phyloP scores from a whole-genome alignment of 2,113 vertebrate species.

The Xenopus tropicalis region UCB_Xtro_10.0 CM004444.2:23603001-23603500 shows the following conservation, averaged over 20 bases:
- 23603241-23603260: background rate
- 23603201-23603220: conserved; percentile 14
- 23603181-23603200: background rate
- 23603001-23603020: conserved; percentile 65
- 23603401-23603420: no score
- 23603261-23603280: conserved; percentile 59
- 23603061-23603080: conserved; percentile 57
- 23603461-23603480: background rate
- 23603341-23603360: background rate
- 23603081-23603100: conserved; percentile 51
- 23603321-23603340: background rate
- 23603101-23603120: conserved; percentile 38
- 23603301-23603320: background rate
- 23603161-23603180: background rate
- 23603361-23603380: background rate
- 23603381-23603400: background rate
- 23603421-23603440: background rate
- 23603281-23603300: background rate
- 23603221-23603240: background rate
- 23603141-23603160: background rate
- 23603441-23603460: background rate
- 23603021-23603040: conserved; percentile 52
- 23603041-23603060: conserved; percentile 60
- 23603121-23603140: background rate
- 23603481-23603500: background rate